Conservation (phyloP, 1,140 invertebrate species). For the Neotoxoptera formosana region DNA sequence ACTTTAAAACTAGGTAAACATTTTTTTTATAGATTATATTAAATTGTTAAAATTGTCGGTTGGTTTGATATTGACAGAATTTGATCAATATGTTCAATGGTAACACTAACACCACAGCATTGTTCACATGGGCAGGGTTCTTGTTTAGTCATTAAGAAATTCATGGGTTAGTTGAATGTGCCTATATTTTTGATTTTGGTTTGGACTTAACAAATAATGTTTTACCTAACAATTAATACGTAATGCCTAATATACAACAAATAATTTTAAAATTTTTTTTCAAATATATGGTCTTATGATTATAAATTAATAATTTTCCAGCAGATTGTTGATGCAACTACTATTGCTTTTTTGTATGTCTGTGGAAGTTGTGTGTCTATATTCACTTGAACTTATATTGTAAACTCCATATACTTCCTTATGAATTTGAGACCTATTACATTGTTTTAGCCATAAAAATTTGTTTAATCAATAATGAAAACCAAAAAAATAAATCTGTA, state of each 20-base stretch:
- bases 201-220: not conserved
- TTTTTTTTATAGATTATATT: too few species aligned
- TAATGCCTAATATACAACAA: not conserved
- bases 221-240: too few species aligned
- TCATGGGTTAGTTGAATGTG: not conserved
- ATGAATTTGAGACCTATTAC: not conserved
- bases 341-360: not conserved
- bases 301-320: not conserved
- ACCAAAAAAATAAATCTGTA: not conserved
- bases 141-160: not conserved
- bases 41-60: not conserved
- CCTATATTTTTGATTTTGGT: not conserved
- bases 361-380: not conserved
- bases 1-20: too few species aligned
- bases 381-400: not conserved
- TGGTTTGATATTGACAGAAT: too few species aligned
- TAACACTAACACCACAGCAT: too few species aligned
- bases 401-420: not conserved
- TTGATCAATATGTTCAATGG: too few species aligned
- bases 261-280: not conserved
- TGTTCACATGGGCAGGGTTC: too few species aligned
- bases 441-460: not conserved
- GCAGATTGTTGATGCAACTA: not conserved
- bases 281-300: not conserved
- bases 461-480: not conserved